Evolutionary conservation across 2,797 vertebrate genomes (phyloP).

Genomic region (Mus caroli): DNA sequence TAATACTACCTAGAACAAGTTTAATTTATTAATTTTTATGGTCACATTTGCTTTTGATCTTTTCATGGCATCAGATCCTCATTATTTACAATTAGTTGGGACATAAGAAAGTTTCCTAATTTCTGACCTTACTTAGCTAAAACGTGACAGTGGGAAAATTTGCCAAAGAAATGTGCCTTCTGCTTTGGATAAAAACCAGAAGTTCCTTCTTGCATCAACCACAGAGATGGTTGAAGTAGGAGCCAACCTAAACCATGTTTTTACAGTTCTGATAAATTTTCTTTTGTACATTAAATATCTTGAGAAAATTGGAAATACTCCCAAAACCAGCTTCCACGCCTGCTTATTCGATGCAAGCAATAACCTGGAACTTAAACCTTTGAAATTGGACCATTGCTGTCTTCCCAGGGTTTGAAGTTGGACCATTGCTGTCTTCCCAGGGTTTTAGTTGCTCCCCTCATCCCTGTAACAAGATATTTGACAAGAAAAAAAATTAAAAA

Average conservation of each 20-base stretch:
- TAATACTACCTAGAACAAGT: slow-evolving; percentile 74
- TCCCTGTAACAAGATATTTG: not conserved
- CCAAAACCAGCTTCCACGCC: not conserved
- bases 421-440: not conserved
- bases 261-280: slow-evolving; percentile 56
- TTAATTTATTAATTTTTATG: slow-evolving; percentile 72
- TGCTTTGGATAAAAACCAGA: slow-evolving; percentile 62
- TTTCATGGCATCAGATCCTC: not conserved
- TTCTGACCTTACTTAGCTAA: slow-evolving; percentile 65
- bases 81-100: slow-evolving; percentile 58
- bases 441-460: not conserved
- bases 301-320: slow-evolving; percentile 46
- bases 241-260: slow-evolving; percentile 57
- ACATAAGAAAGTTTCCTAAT: slow-evolving; percentile 68
- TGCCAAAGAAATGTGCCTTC: slow-evolving; percentile 62
- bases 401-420: not conserved
- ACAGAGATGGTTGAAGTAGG: slow-evolving; percentile 34
- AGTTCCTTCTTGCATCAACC: slow-evolving; percentile 41
- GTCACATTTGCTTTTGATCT: slow-evolving; percentile 71
- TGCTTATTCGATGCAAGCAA: slow-evolving; percentile 15
- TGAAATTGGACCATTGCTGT: not conserved
- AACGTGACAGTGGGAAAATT: slow-evolving; percentile 55
- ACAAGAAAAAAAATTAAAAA: not conserved
- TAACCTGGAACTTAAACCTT: not conserved
- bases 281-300: slow-evolving; percentile 60